These are phyloP conservation scores for Epirrita christyi DNA, from an alignment of 2,888 invertebrate genomes.

Conservation along the genomic window DNA sequence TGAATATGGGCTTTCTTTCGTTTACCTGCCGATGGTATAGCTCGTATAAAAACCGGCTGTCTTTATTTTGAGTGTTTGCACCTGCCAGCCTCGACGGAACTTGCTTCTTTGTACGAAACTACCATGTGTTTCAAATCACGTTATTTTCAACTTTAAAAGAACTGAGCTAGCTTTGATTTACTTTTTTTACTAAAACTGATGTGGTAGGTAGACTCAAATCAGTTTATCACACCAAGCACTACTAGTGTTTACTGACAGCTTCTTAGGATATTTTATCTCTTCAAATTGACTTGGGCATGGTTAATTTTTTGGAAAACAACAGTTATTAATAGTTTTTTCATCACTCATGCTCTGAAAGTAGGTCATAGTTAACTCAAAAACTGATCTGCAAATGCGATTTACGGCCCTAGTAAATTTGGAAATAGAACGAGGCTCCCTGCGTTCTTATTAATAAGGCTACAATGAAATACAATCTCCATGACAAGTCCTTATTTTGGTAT, in stretches of 20 bases:
- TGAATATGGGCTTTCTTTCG: slow-evolving; percentile 34
- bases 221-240: neutral
- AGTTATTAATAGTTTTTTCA: too few species aligned
- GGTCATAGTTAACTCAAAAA: too few species aligned
- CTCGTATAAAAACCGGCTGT: slow-evolving; percentile 45
- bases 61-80: slow-evolving; percentile 61
- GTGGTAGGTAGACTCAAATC: neutral
- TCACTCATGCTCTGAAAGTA: too few species aligned
- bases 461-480: too few species aligned
- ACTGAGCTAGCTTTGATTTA: slow-evolving; percentile 9
- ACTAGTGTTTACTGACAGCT: neutral
- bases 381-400: too few species aligned
- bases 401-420: too few species aligned
- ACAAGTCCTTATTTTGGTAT: too few species aligned
- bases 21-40: slow-evolving; percentile 52
- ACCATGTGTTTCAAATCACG: slow-evolving; percentile 44
- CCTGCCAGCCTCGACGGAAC: slow-evolving; percentile 54
- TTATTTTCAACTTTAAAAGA: slow-evolving; percentile 6
- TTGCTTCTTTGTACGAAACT: slow-evolving; percentile 37
- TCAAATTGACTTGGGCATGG: too few species aligned
- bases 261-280: too few species aligned
- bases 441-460: too few species aligned
- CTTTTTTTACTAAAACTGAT: neutral
- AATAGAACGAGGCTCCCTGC: too few species aligned
- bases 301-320: too few species aligned